Evolutionary conservation across 2,113 vertebrate genomes (phyloP), one percentile per base, ranked within the genome.

Genomic region (Lepus americanus): DNA sequence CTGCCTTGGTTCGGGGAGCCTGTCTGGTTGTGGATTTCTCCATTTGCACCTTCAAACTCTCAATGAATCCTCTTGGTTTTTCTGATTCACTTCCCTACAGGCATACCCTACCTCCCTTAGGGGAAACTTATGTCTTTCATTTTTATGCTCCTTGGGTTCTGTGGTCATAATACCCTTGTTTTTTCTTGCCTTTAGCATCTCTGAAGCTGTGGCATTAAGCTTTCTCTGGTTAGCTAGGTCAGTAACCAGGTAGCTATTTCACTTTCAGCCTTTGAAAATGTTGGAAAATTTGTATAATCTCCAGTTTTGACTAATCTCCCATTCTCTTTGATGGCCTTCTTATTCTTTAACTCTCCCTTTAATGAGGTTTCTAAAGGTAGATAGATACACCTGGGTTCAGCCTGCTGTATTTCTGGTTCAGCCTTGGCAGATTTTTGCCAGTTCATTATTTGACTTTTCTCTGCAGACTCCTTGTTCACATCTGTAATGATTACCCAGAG

Each of bases 91-190:
- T 20, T 19, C 19, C 2, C 44, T 16, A 20, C 49, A 89, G 55
- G 59, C 1, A 10, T 6, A n/a, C 2, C 0, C 9, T 12, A 6
- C 4, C 0, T 1, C 3, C 9, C 49, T 33, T 29, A 51, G 36
- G 16, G 61, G 12, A 49, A 22, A 36, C 17, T 22, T 0, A 5
- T n/a, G 1, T 13, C 81, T 31, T 77, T n/a, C 25, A 31, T 33
- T 66, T 9, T 20, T 3, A 2, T 14, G 27, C 33, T 36, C 51
- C 66, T 39, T 33, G 10, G 53, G 4, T n/a, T 77, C 36, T 70
- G 20, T 11, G 72, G 31, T 63, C 31, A 12, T 1, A 17, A 20
- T 16, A 49, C 74, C 74, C 31, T 72, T 14, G 12, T 20, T 69
- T 63, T 25, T 36, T 72, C 10, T n/a, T 29, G 3, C 1, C 11